These are phyloP conservation scores for Cyclopterus lumpus DNA, from an alignment of 2,797 vertebrate species.

Conservation along the genomic window DNA sequence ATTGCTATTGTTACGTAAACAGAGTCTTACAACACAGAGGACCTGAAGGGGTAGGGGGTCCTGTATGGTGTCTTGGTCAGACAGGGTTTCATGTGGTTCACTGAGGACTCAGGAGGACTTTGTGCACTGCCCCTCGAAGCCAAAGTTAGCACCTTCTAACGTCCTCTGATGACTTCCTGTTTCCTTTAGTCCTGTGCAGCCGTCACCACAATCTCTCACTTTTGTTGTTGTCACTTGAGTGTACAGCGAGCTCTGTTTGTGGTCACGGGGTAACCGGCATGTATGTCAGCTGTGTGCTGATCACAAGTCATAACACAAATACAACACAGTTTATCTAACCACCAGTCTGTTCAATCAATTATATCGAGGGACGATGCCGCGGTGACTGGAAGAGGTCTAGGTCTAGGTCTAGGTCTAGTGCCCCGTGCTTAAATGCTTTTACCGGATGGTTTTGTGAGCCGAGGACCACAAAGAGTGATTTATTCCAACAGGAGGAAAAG, in stretches of 20 bases:
- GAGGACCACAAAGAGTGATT: conserved; percentile 56
- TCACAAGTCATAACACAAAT: not conserved
- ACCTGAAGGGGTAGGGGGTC: not conserved
- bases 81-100: conserved; percentile 48
- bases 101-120: too few relatives aligned
- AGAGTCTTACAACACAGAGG: not conserved
- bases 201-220: not conserved
- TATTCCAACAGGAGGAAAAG: conserved; percentile 52
- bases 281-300: not conserved
- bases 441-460: conserved; percentile 27
- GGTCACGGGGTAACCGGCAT: not conserved
- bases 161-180: too few relatives aligned
- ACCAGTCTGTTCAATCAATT: not conserved
- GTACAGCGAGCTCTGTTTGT: too few relatives aligned
- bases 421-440: conserved; percentile 4
- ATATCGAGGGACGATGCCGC: not conserved
- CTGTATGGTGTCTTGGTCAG: conserved; percentile 35
- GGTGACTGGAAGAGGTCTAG: not conserved
- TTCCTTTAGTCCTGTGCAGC: not conserved
- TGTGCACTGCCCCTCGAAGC: too few relatives aligned
- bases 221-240: not conserved
- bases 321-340: not conserved
- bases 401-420: too few relatives aligned
- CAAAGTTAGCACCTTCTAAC: too few relatives aligned
- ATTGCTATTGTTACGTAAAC: not conserved